These are phyloP conservation scores for Epirrhoe alternata DNA, from an alignment of 2,888 invertebrate genomes.

Conservation along the genomic window DNA sequence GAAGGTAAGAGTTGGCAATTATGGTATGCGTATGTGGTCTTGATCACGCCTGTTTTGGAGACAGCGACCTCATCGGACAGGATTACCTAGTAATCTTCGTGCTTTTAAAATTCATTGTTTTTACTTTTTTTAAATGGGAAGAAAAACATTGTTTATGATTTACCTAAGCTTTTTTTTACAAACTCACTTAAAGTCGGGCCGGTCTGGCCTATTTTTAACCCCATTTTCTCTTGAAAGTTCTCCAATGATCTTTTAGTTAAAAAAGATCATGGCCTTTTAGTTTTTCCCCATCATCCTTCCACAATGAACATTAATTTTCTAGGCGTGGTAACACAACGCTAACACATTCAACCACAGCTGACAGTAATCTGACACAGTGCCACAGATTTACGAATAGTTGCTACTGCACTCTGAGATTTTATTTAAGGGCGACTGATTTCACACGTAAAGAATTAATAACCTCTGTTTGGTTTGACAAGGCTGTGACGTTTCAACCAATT, in stretches of 20 bases:
- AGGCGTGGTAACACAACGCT: slow-evolving; percentile 26
- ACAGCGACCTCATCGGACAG: slow-evolving; percentile 22
- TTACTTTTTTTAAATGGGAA: background rate
- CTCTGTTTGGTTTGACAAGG: slow-evolving; percentile 35
- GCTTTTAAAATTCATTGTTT: background rate
- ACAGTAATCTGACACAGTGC: slow-evolving; percentile 36
- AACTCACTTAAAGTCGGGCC: no score
- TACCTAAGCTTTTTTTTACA: no score
- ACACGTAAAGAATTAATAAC: slow-evolving; percentile 39
- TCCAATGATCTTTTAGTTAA: background rate
- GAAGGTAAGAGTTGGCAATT: slow-evolving; percentile 29
- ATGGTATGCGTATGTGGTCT: slow-evolving; percentile 25
- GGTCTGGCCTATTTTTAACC: no score
- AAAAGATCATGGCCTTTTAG: background rate
- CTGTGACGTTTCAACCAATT: slow-evolving; percentile 20
- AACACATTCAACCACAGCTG: slow-evolving; percentile 24
- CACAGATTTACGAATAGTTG: background rate
- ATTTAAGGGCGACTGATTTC: slow-evolving; percentile 37
- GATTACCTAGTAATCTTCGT: slow-evolving; percentile 7
- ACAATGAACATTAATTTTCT: slow-evolving; percentile 23
- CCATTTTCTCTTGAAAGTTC: background rate
- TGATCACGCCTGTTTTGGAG: slow-evolving; percentile 30
- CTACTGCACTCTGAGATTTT: slow-evolving; percentile 27
- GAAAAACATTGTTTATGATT: no score
- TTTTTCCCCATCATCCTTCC: background rate